phyloP scores from a whole-genome alignment of 2,888 invertebrate genomes.

The Synergus japonicus region DNA sequence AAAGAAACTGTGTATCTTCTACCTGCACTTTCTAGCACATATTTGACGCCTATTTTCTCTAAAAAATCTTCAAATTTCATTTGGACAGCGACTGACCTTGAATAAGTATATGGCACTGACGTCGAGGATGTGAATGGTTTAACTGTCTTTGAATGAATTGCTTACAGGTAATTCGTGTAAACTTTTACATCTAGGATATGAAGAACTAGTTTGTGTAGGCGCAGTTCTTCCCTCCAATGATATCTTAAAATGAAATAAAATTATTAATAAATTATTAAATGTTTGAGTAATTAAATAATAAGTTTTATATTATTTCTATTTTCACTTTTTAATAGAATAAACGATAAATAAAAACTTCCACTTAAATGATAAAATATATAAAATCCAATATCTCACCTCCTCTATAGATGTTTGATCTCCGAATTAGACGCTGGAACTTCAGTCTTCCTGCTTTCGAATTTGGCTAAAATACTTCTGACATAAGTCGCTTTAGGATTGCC shows the following conservation, averaged over 20 bases:
- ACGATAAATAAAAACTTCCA: too few species aligned
- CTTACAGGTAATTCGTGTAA: neutral
- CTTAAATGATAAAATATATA: too few species aligned
- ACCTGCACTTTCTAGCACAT: too few species aligned
- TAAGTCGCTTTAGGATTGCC: slow-evolving; percentile 66
- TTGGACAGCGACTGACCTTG: slow-evolving; percentile 51
- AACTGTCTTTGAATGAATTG: neutral
- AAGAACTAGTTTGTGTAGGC: neutral
- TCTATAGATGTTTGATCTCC: neutral
- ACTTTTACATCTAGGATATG: neutral
- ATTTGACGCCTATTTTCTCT: slow-evolving; percentile 55
- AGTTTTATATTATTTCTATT: too few species aligned
- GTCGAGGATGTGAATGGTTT: too few species aligned
- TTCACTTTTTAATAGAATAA: too few species aligned
- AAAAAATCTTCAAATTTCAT: slow-evolving; percentile 53
- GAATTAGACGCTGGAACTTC: neutral
- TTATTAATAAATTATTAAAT: neutral
- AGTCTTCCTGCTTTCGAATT: slow-evolving; percentile 55
- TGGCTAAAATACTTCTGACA: slow-evolving; percentile 63
- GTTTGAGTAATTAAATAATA: neutral
- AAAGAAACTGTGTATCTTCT: too few species aligned
- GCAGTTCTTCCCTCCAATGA: neutral
- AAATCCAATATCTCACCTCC: neutral
- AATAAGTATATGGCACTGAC: neutral
- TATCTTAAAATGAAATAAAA: neutral